Evolutionary conservation across 2,113 vertebrate genomes (phyloP).

Genomic region (Thunnus thynnus): DNA sequence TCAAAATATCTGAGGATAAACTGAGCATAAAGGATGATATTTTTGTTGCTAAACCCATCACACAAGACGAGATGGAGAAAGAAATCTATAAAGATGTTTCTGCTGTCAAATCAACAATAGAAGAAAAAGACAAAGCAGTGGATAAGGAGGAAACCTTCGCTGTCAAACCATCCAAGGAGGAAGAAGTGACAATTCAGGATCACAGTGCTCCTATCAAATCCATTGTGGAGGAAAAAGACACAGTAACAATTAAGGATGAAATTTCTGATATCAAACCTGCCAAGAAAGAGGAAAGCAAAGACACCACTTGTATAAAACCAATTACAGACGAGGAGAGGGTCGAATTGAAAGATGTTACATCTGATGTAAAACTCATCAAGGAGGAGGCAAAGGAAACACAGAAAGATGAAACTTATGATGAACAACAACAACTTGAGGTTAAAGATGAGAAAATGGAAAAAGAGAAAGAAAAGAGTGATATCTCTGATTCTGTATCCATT

Average conservation of each 20-base stretch:
- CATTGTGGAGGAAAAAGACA: slow-evolving; percentile 39
- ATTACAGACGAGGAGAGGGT: slow-evolving; percentile 16
- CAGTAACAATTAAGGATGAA: slow-evolving; percentile 11
- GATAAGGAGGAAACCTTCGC: slow-evolving; percentile 24
- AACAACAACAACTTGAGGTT: slow-evolving; percentile 37
- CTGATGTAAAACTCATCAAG: slow-evolving; percentile 43
- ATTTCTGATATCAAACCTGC: slow-evolving; percentile 33
- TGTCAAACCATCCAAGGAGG: slow-evolving; percentile 36
- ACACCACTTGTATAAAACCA: slow-evolving; percentile 9
- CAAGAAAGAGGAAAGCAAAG: slow-evolving; percentile 42
- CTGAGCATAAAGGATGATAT: slow-evolving; percentile 4
- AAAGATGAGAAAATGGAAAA: slow-evolving; percentile 37
- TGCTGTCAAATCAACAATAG: slow-evolving; percentile 21
- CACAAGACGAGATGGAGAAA: slow-evolving; percentile 23
- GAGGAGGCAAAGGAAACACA: slow-evolving; percentile 48
- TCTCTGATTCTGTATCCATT: slow-evolving; percentile 16
- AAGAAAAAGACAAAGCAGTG: slow-evolving; percentile 31
- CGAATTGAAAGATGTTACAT: slow-evolving; percentile 32
- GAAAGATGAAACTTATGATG: slow-evolving; percentile 12
- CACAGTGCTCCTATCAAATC: slow-evolving; percentile 13
- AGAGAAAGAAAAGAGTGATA: slow-evolving; percentile 30
- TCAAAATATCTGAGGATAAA: slow-evolving; percentile 31
- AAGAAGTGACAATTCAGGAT: slow-evolving; percentile 33
- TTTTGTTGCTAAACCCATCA: neutral
- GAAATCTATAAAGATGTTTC: slow-evolving; percentile 32